Evolutionary conservation across 1,140 invertebrate species (phyloP).

Genomic region (Procambarus clarkii): DNA sequence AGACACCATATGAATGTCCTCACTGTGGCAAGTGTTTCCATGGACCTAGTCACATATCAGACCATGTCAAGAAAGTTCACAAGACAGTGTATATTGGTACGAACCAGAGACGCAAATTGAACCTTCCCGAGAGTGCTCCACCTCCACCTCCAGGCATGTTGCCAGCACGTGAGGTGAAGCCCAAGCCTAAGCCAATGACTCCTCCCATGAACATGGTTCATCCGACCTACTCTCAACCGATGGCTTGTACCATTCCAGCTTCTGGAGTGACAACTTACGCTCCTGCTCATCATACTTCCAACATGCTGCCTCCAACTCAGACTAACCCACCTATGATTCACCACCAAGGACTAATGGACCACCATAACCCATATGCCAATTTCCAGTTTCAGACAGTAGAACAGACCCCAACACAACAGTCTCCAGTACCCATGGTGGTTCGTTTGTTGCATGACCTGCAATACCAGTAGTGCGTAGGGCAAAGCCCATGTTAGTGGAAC

Average conservation of each 20-base stretch:
- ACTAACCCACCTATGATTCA: constrained; percentile 42
- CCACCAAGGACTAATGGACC: constrained; percentile 51
- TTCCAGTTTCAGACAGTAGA: constrained; percentile 52
- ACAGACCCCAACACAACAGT: constrained; percentile 40
- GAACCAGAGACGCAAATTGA: constrained; percentile 57
- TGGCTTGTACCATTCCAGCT: constrained; percentile 44
- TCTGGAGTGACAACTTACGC: constrained; percentile 42
- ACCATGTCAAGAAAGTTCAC: constrained; percentile 67
- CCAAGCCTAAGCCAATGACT: constrained; percentile 45
- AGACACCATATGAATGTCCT: constrained; percentile 68
- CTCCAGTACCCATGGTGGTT: constrained; percentile 57
- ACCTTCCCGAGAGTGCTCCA: constrained; percentile 58
- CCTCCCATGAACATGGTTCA: constrained; percentile 36
- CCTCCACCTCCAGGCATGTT: constrained; percentile 62
- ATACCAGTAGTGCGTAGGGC: constrained; percentile 22
- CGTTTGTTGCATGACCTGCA: constrained; percentile 48
- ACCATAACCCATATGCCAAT: constrained; percentile 50
- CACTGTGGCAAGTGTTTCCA: constrained; percentile 69
- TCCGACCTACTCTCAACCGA: constrained; percentile 42
- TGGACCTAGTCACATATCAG: constrained; percentile 66
- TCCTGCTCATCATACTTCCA: constrained; percentile 41
- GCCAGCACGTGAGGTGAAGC: constrained; percentile 29
- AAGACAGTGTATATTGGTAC: constrained; percentile 65
- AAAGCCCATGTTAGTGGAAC: not conserved
- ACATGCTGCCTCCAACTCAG: constrained; percentile 42